Base-by-base conservation (phyloP, 2,888 invertebrate genomes). In the Andrena chrysosceles region DNA sequence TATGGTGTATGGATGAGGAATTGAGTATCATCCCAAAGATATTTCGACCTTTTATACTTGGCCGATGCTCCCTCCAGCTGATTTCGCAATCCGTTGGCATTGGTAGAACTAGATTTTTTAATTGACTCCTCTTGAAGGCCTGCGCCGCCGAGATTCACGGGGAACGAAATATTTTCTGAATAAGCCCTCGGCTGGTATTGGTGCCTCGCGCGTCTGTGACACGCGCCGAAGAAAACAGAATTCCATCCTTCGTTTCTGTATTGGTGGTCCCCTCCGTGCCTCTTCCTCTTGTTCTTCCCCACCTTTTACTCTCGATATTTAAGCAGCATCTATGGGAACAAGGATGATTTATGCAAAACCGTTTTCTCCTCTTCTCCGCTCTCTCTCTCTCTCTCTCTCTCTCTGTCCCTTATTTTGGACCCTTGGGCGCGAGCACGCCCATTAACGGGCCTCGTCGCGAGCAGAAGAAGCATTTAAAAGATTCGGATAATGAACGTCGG, bases 21-120 rank as follows among this genome's bases (percentile, higher is more conserved):
- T 90, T 89, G 89, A 90, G 84, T 86, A 85, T 85, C 90, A 83
- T 84, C 85, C 84, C 85, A 86, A 86, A 87, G 82, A 81, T 88
- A 90, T 91, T 90, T 90, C 92, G 89, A 93, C 89, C 93, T 94
- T 94, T 93, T 94, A 94, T 94, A 94, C 91, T 82, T 79, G 87
- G 77, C 86, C 79, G 87, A 87, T 86, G 86, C 89, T 91, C 91
- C 91, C 90, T 85, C 90, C 90, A 86, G 84, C 74, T 79, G 82
- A 88, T 93, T 92, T 93, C 92, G 89, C 88, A 93, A 93, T 91
- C 83, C 83, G 80, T 87, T 93, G 93, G 92, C 93, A 93, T 93
- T 93, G 93, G 90, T 62, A 92, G 92, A 92, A 93, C 93, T 93
- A 93, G 93, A 93, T 92, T 91, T 91, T 88, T 92, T 90, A 91